phyloP scores from a whole-genome alignment of 2,888 invertebrate species.

The Xestia sexstrigata region DNA sequence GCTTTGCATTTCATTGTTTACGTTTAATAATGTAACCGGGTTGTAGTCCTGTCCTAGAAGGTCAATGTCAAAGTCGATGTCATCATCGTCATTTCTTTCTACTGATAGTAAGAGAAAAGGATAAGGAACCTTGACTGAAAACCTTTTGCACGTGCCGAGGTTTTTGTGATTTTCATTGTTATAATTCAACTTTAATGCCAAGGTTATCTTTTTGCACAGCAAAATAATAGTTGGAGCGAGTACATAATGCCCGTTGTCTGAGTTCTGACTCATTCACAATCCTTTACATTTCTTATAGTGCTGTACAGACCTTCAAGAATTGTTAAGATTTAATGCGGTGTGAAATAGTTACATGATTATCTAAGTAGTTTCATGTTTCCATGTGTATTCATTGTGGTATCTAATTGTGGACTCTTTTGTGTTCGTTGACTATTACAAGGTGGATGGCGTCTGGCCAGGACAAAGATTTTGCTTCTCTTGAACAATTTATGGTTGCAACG shows the following conservation, averaged over 20 bases:
- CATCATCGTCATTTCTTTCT: constrained; percentile 1
- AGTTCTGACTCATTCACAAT: constrained; percentile 60
- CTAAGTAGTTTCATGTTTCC: constrained; percentile 21
- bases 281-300: constrained; percentile 30
- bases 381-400: constrained; percentile 9
- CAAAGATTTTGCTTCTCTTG: neutral
- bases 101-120: constrained; percentile 21
- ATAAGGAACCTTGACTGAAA: constrained; percentile 26
- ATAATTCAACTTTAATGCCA: constrained; percentile 58
- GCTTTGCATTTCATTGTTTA: too few species aligned
- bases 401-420: constrained; percentile 21
- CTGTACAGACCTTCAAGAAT: constrained; percentile 37
- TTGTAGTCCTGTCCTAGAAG: neutral
- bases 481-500: neutral
- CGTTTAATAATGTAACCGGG: too few species aligned
- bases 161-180: constrained; percentile 54
- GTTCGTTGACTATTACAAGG: neutral
- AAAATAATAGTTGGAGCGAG: constrained; percentile 42
- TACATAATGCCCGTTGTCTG: constrained; percentile 49
- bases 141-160: constrained; percentile 33
- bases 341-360: constrained; percentile 50
- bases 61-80: neutral
- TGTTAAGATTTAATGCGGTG: constrained; percentile 43
- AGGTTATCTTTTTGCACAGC: constrained; percentile 52
- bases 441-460: neutral